phyloP scores from a whole-genome alignment of 2,888 invertebrate species.

The Sarcophaga variegata region DNA sequence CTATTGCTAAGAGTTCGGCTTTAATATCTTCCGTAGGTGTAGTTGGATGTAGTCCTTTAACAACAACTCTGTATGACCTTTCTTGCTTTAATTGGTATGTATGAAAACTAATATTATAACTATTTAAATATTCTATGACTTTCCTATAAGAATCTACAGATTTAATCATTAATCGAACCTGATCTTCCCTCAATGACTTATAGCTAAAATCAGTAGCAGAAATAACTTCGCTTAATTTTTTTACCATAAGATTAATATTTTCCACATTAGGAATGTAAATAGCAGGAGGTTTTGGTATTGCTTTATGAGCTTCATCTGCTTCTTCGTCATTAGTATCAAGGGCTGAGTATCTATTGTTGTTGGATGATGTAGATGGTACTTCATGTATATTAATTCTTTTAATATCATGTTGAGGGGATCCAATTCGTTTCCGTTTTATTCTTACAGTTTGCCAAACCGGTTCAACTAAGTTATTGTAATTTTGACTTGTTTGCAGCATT shows the following conservation, averaged over 20 bases:
- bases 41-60: slow-evolving; percentile 25
- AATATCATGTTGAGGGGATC: neutral
- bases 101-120: slow-evolving; percentile 8
- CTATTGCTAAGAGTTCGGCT: neutral
- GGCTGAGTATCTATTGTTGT: slow-evolving; percentile 9
- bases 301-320: neutral
- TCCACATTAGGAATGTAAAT: slow-evolving; percentile 23
- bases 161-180: slow-evolving; percentile 24
- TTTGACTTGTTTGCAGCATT: neutral
- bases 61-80: slow-evolving; percentile 15
- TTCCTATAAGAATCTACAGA: slow-evolving; percentile 30
- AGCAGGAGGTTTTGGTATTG: slow-evolving; percentile 17
- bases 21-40: neutral
- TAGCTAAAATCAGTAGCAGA: neutral
- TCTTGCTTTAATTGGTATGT: slow-evolving; percentile 35
- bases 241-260: slow-evolving; percentile 28
- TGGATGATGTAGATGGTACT: neutral
- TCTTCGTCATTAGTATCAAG: slow-evolving; percentile 3
- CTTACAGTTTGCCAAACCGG: slow-evolving; percentile 7
- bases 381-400: neutral
- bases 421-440: neutral
- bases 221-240: slow-evolving; percentile 14
- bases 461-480: neutral
- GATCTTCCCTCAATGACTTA: slow-evolving; percentile 32
- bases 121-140: slow-evolving; percentile 14